Base-by-base conservation (phyloP, 1,140 invertebrate genomes). In the Charaxes varanes region DNA sequence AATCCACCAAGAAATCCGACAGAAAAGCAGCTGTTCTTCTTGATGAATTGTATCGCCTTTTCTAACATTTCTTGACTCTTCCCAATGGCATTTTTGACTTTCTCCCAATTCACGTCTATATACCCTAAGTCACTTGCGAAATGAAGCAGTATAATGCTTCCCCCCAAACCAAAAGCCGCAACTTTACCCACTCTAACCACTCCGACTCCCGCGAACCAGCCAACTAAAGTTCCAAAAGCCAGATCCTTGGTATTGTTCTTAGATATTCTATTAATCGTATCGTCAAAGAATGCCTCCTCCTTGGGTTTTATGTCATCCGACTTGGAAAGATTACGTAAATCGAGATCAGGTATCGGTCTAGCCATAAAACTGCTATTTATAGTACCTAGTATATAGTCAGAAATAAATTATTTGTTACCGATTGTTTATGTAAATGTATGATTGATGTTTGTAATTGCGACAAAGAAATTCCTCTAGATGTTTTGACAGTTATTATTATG, bases 71-170 rank as follows among this genome's bases (percentile, higher is more conserved):
- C 90, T 14, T 90, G 86, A 12, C 92, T 88, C 58, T 90, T 91
- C 30, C 93, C 90, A 0, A 92, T 86, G 41, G 93, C 89, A 42
- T 87, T 90, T 40, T 91, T 89, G 2, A 97, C 80, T 68, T 91
- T 90, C 21, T 91, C 90, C 95, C 95, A 97, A 77, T 97, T 93
- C 21, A 95, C 87, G 58, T 92, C 91, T 6, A 97, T 91, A 53
- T 96, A 96, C 4, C 94, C 96, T 60, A 94, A 88, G 52, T 96
- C 92, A 31, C 91, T 90, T 1, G 95, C 95, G 44, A 97, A 87
- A 86, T 97, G 94, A 11, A 98, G 73, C 32, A 97, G 85, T 35
- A 98, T 90, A 15, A 97, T 89, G 28, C 94, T 91, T 24, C 94
- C 94, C 28, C 96, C 96, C 26, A 97, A 72, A 0, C 94, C 92